Percentiles rank a stretch among this genome's conserved stretches.
Evolutionary conservation across 2,113 vertebrate genomes (phyloP).

Genomic region (Dromas ardeola): DNA sequence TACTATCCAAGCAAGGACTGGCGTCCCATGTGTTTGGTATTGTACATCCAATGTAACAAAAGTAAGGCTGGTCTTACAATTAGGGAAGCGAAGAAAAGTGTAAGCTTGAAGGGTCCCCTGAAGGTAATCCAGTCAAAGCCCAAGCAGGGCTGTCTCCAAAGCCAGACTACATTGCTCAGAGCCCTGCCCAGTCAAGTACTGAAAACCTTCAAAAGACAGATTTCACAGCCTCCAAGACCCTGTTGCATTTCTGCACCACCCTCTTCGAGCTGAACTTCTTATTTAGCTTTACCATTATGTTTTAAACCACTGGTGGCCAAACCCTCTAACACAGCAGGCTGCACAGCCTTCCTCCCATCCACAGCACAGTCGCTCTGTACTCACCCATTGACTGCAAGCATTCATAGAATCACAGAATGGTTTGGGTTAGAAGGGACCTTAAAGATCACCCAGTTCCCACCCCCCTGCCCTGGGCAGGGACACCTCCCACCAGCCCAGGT

Average conservation of each 20-base stretch:
- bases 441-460: neutral
- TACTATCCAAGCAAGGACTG: neutral
- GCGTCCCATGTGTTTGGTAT: rapidly evolving
- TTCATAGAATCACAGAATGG: neutral
- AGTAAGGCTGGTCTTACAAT: neutral
- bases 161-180: neutral
- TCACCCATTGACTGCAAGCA: neutral
- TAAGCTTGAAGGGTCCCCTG: neutral
- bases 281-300: neutral
- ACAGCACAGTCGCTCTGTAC: neutral
- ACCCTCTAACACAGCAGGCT: rapidly evolving
- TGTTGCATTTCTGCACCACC: neutral
- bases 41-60: neutral
- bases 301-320: neutral
- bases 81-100: neutral
- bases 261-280: neutral
- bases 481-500: neutral
- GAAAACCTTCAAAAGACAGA: neutral
- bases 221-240: neutral
- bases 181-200: neutral
- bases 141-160: neutral
- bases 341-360: neutral
- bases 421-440: neutral
- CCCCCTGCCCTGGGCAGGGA: neutral
- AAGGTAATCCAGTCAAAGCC: neutral